Percentiles rank a stretch among this genome's conserved stretches.
Conservation (phyloP, 2,888 invertebrate species). For the Encarsia formosa region DNA sequence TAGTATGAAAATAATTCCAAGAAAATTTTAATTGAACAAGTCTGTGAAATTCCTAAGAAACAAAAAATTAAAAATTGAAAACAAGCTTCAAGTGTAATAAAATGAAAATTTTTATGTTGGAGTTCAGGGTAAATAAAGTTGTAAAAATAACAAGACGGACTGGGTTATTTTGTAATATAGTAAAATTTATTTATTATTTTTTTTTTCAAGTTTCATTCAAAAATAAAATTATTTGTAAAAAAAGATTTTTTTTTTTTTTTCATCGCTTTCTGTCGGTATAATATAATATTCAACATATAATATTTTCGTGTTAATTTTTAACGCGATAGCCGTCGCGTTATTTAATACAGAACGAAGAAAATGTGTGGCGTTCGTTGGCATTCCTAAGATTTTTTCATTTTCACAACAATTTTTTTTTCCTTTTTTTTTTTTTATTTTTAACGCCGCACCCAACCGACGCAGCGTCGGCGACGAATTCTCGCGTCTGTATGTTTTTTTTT, state of each 20-base stretch:
- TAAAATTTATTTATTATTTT: slow-evolving; percentile 47
- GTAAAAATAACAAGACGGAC: not conserved
- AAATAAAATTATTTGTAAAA: slow-evolving; percentile 53
- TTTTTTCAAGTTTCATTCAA: slow-evolving; percentile 49
- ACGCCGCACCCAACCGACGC: too few species aligned
- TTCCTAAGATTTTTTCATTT: slow-evolving; percentile 14
- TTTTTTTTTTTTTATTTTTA: slow-evolving; percentile 9
- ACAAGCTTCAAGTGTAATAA: too few species aligned
- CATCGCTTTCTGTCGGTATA: slow-evolving; percentile 42
- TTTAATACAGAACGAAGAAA: slow-evolving; percentile 21
- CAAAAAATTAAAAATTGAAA: too few species aligned
- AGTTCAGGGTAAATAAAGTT: not conserved
- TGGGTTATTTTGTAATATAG: slow-evolving; percentile 35
- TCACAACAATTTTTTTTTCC: slow-evolving; percentile 12
- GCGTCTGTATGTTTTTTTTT: too few species aligned
- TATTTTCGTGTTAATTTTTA: too few species aligned
- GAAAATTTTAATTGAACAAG: too few species aligned
- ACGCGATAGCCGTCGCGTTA: too few species aligned
- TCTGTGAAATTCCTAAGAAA: too few species aligned
- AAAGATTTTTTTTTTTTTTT: slow-evolving; percentile 50
- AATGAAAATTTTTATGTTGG: not conserved
- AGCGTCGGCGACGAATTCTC: too few species aligned
- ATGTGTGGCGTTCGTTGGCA: slow-evolving; percentile 18
- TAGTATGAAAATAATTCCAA: too few species aligned
- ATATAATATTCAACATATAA: slow-evolving; percentile 40